Conservation (phyloP, 2,888 invertebrate species). For the Perizoma affinitatum region DNA sequence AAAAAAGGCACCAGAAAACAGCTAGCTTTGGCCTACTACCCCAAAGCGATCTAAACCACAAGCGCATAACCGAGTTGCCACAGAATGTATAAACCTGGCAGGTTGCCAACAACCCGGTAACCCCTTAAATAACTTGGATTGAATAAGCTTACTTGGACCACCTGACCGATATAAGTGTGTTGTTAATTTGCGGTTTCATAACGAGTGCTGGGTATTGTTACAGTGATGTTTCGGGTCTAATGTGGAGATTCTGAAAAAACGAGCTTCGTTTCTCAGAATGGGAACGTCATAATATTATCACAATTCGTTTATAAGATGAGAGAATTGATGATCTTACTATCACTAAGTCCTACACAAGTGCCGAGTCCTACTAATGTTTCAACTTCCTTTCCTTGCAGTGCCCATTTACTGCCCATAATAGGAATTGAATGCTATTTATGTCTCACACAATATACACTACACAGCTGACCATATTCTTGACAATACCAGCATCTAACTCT, state of each 20-base stretch:
- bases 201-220: slow-evolving; percentile 42
- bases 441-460: slow-evolving; percentile 17
- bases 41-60: neutral
- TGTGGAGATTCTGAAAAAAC: slow-evolving; percentile 29
- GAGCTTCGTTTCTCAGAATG: slow-evolving; percentile 16
- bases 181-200: slow-evolving; percentile 46
- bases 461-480: slow-evolving; percentile 20
- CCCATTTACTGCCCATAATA: neutral
- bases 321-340: no score
- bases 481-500: slow-evolving; percentile 13
- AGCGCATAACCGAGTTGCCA: slow-evolving; percentile 17
- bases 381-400: slow-evolving; percentile 8
- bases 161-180: slow-evolving; percentile 36
- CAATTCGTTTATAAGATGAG: no score
- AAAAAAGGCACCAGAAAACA: no score
- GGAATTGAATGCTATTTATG: slow-evolving; percentile 19
- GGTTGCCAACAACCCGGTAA: slow-evolving; percentile 18
- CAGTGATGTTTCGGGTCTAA: slow-evolving; percentile 40
- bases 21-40: no score
- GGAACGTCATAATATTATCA: neutral
- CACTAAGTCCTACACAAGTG: neutral
- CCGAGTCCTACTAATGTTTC: slow-evolving; percentile 2
- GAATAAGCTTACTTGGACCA: slow-evolving; percentile 28
- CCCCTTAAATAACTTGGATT: slow-evolving; percentile 12
- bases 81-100: slow-evolving; percentile 14